phyloP scores from a whole-genome alignment of 2,888 invertebrate genomes.

The Carterocephalus palaemon region DNA sequence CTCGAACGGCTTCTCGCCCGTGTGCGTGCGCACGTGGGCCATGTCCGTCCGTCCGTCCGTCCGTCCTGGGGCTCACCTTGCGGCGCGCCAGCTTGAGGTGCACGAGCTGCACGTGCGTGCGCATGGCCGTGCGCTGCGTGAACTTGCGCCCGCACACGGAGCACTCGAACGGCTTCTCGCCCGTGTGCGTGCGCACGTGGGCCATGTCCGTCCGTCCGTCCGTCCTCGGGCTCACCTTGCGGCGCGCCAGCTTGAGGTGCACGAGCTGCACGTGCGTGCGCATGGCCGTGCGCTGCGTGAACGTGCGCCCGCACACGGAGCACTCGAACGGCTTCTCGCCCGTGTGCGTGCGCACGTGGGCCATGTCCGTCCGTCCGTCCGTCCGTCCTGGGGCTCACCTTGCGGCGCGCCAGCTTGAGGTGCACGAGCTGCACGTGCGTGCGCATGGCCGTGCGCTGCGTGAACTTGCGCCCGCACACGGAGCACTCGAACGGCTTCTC shows the following conservation, averaged over 20 bases:
- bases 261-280: too few relatives aligned
- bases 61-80: constrained; percentile 36
- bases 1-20: constrained; percentile 63
- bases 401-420: constrained; percentile 47
- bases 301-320: constrained; percentile 53
- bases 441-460: constrained; percentile 58
- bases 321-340: constrained; percentile 61
- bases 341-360: constrained; percentile 58
- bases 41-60: too few relatives aligned
- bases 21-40: constrained; percentile 65
- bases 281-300: too few relatives aligned
- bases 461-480: constrained; percentile 57
- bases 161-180: constrained; percentile 64
- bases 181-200: constrained; percentile 65
- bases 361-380: too few relatives aligned
- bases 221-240: too few relatives aligned
- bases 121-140: constrained; percentile 59
- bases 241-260: too few relatives aligned
- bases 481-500: constrained; percentile 61
- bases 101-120: constrained; percentile 62
- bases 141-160: constrained; percentile 55
- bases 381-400: constrained; percentile 34
- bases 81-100: constrained; percentile 51
- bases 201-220: too few relatives aligned
- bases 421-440: constrained; percentile 66